A percentile compares a stretch with the other conserved stretches of the same genome.
These are phyloP conservation scores for Leucania comma DNA, from an alignment of 2,888 invertebrate genomes.

Conservation along the genomic window DNA sequence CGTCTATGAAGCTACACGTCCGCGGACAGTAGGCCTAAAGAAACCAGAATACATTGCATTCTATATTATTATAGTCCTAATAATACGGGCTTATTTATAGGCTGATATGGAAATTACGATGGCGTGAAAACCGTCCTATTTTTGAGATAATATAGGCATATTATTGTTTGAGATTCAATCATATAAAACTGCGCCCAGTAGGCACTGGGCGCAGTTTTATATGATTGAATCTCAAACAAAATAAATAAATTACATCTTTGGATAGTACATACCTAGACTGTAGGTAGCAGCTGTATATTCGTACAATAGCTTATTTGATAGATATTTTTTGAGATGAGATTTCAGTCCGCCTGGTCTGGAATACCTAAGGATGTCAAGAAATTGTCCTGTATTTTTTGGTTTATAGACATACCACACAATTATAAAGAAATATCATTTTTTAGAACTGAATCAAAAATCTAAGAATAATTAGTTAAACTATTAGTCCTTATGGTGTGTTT, in stretches of 20 bases:
- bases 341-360: background rate
- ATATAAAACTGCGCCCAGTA: no score
- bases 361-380: background rate
- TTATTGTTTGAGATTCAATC: no score
- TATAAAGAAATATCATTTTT: background rate
- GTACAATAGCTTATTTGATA: background rate
- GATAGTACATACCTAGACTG: background rate
- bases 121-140: no score
- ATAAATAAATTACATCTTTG: slow-evolving; percentile 7
- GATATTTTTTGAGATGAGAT: slow-evolving; percentile 2
- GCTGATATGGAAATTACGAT: no score
- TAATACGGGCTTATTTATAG: no score
- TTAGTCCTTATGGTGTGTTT: slow-evolving; percentile 12
- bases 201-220: background rate
- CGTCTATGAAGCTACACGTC: no score
- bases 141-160: no score
- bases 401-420: background rate
- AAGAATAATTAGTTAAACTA: slow-evolving; percentile 9
- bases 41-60: no score
- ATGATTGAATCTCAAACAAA: background rate
- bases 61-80: no score
- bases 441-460: background rate
- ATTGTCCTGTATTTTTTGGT: slow-evolving; percentile 2
- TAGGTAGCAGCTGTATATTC: slow-evolving; percentile 2
- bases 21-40: no score